These are phyloP conservation scores for Monopis laevigella DNA, from an alignment of 2,888 invertebrate species.

Conservation along the genomic window DNA sequence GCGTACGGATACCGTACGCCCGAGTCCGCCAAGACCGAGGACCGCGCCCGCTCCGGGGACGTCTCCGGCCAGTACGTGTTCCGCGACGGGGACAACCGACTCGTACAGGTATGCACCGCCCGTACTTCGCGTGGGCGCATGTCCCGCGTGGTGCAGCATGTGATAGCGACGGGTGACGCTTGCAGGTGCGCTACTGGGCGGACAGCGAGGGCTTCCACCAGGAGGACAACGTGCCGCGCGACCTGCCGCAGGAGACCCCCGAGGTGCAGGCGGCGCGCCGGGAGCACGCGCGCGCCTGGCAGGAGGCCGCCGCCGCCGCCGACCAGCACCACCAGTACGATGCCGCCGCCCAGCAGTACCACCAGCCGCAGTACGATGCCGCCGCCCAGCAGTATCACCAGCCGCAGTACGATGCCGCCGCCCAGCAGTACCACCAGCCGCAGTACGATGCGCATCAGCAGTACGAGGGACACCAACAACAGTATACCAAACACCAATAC, in stretches of 20 bases:
- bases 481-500: slow-evolving; percentile 3
- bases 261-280: slow-evolving; percentile 76
- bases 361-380: slow-evolving; percentile 3
- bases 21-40: slow-evolving; percentile 78
- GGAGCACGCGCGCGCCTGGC: slow-evolving; percentile 74
- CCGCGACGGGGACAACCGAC: slow-evolving; percentile 68
- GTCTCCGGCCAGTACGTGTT: slow-evolving; percentile 68
- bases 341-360: slow-evolving; percentile 37
- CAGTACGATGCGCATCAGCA: slow-evolving; percentile 11
- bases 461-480: slow-evolving; percentile 1
- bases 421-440: slow-evolving; percentile 7
- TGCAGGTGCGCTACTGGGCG: slow-evolving; percentile 77
- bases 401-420: slow-evolving; percentile 26
- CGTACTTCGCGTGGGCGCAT: too few relatives aligned
- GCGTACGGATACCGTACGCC: slow-evolving; percentile 78
- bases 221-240: slow-evolving; percentile 73
- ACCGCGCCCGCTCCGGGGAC: slow-evolving; percentile 72
- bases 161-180: too few relatives aligned
- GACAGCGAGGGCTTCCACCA: slow-evolving; percentile 82
- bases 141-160: too few relatives aligned
- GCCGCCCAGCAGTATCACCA: slow-evolving; percentile 4
- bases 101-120: too few relatives aligned
- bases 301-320: slow-evolving; percentile 69
- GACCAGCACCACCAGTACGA: slow-evolving; percentile 30
- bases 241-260: slow-evolving; percentile 72